These are phyloP conservation scores for Zeus faber DNA, from an alignment of 2,113 vertebrate species.

Conservation along the genomic window DNA sequence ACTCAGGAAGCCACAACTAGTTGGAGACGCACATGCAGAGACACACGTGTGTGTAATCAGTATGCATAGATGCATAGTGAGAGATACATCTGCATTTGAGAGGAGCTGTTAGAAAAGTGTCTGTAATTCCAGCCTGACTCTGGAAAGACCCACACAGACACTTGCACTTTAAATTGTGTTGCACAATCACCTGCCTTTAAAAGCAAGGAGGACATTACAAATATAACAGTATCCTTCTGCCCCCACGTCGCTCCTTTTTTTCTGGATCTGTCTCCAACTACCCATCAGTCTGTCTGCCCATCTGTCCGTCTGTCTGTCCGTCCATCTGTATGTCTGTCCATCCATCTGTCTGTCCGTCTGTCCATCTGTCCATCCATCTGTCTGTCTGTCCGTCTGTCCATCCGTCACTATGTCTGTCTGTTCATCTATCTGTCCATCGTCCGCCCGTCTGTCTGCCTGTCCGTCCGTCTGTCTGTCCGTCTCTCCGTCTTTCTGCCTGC, in stretches of 20 bases:
- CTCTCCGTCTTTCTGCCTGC: neutral
- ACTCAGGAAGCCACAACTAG: neutral
- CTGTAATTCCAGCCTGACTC: conserved; percentile 53
- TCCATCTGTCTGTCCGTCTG: no score
- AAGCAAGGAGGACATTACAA: conserved; percentile 51
- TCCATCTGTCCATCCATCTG: no score
- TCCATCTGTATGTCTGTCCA: no score
- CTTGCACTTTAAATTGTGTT: conserved; percentile 23
- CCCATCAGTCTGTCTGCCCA: no score
- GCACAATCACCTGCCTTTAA: conserved; percentile 58
- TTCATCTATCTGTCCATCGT: no score
- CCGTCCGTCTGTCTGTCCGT: no score
- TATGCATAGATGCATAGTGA: conserved; percentile 46
- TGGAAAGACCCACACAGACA: conserved; percentile 28
- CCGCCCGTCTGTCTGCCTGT: no score
- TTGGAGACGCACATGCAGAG: neutral
- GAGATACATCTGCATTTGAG: conserved; percentile 57
- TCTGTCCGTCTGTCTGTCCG: no score
- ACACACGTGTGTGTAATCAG: conserved; percentile 43
- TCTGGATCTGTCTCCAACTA: neutral
- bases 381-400: no score
- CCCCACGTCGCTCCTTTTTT: no score
- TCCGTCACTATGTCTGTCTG: no score
- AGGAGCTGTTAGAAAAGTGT: conserved; percentile 59
- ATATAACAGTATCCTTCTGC: conserved; percentile 15